phyloP scores from a whole-genome alignment of 2,888 invertebrate species.

The Netelia inedita region DNA sequence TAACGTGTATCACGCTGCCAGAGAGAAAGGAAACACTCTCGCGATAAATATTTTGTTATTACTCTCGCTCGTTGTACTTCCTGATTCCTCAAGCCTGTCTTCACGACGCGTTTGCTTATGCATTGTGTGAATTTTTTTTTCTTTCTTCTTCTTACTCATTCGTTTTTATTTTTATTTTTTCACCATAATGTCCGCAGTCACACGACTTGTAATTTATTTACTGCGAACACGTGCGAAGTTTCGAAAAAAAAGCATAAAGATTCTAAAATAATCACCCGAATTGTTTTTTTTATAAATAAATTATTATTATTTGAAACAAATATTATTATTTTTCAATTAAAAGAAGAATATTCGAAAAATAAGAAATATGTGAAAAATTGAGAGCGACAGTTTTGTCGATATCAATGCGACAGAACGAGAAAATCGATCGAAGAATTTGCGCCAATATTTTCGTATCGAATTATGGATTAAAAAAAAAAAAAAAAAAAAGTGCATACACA shows the following conservation, averaged over 20 bases:
- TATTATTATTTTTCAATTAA: too few relatives aligned
- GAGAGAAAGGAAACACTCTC: slow-evolving; percentile 52
- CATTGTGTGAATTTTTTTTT: neutral
- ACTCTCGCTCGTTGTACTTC: slow-evolving; percentile 50
- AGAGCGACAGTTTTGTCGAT: too few relatives aligned
- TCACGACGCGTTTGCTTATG: slow-evolving; percentile 1
- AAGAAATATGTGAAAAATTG: too few relatives aligned
- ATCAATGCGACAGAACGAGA: neutral
- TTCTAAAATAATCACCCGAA: too few relatives aligned
- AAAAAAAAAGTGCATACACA: slow-evolving; percentile 4
- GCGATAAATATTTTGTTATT: slow-evolving; percentile 65
- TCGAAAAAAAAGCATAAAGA: too few relatives aligned
- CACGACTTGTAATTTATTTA: too few relatives aligned
- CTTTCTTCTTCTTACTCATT: slow-evolving; percentile 35
- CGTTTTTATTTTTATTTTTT: slow-evolving; percentile 34
- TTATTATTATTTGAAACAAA: too few relatives aligned
- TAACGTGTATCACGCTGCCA: slow-evolving; percentile 44
- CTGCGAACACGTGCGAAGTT: too few relatives aligned
- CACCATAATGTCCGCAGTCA: slow-evolving; percentile 15
- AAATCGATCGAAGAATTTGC: neutral
- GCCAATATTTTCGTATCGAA: neutral
- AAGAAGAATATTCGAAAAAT: too few relatives aligned
- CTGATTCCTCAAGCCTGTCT: slow-evolving; percentile 48
- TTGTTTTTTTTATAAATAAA: too few relatives aligned
- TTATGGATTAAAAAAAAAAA: slow-evolving; percentile 23